Conservation (phyloP, 2,888 invertebrate species). For the Eretmocerus hayati region DNA sequence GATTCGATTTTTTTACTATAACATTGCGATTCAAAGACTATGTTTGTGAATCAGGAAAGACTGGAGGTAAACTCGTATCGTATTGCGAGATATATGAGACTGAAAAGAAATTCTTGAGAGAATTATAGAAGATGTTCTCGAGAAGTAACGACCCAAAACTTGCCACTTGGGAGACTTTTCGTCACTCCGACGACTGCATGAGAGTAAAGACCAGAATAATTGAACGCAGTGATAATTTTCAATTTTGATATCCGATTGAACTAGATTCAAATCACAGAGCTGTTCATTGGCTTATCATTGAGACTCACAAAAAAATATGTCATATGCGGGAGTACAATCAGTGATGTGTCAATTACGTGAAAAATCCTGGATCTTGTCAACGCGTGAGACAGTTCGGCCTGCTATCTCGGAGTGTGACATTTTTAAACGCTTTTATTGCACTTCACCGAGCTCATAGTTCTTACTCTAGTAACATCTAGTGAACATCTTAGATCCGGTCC, state of each 20-base stretch:
- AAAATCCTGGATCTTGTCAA: slow-evolving; percentile 21
- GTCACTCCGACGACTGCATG: slow-evolving; percentile 8
- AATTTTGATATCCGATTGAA: slow-evolving; percentile 28
- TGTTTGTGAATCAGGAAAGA: too few relatives aligned
- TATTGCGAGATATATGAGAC: not conserved
- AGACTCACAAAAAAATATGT: slow-evolving; percentile 21
- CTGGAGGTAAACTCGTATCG: not conserved
- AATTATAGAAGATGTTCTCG: slow-evolving; percentile 1
- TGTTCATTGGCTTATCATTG: slow-evolving; percentile 24
- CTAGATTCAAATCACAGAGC: slow-evolving; percentile 27
- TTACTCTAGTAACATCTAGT: too few relatives aligned
- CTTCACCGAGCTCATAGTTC: too few relatives aligned
- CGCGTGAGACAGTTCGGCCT: slow-evolving; percentile 15
- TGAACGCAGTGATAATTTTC: slow-evolving; percentile 24
- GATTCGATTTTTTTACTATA: slow-evolving; percentile 26
- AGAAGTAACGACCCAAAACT: not conserved
- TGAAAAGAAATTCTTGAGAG: not conserved
- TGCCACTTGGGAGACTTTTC: not conserved
- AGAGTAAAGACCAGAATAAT: slow-evolving; percentile 22
- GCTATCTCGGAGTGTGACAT: slow-evolving; percentile 17
- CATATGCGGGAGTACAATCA: slow-evolving; percentile 24
- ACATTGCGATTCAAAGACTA: slow-evolving; percentile 1
- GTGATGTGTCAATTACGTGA: slow-evolving; percentile 24
- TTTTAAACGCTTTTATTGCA: too few relatives aligned
- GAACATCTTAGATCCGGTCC: too few relatives aligned